Conservation (phyloP, 2,797 vertebrate species). For the Gymnocypris eckloni region DNA sequence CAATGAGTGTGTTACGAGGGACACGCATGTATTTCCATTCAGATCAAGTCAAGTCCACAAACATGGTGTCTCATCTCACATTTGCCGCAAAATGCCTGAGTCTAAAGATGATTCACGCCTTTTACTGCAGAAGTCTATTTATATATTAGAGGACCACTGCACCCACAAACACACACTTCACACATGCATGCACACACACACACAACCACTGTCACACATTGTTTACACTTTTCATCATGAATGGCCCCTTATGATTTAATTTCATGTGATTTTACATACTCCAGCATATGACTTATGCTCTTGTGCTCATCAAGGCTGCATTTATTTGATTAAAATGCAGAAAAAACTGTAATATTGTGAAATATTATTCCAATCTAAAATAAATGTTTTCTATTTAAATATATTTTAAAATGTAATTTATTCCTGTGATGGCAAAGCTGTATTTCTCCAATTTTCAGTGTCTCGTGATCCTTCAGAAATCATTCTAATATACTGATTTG, state of each 20-base stretch:
- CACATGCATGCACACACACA: slow-evolving; percentile 15
- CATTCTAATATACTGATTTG: not conserved
- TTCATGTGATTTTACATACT: not conserved
- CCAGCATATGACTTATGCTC: not conserved
- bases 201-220: slow-evolving; percentile 20
- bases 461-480: not conserved
- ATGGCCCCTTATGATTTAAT: not conserved
- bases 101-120: slow-evolving; percentile 41
- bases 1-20: not conserved
- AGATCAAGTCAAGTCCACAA: not conserved
- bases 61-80: slow-evolving; percentile 24
- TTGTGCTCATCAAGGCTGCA: not conserved
- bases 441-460: not conserved
- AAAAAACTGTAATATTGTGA: not conserved
- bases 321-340: not conserved
- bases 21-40: not conserved
- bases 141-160: slow-evolving; percentile 19
- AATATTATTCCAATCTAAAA: not conserved
- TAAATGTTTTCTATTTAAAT: not conserved
- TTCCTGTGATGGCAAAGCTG: not conserved
- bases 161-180: slow-evolving; percentile 15
- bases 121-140: slow-evolving; percentile 51
- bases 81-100: not conserved
- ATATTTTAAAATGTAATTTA: not conserved
- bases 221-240: not conserved